Base-by-base conservation (phyloP, 2,888 invertebrate species). In the Amiota mariae region DNA sequence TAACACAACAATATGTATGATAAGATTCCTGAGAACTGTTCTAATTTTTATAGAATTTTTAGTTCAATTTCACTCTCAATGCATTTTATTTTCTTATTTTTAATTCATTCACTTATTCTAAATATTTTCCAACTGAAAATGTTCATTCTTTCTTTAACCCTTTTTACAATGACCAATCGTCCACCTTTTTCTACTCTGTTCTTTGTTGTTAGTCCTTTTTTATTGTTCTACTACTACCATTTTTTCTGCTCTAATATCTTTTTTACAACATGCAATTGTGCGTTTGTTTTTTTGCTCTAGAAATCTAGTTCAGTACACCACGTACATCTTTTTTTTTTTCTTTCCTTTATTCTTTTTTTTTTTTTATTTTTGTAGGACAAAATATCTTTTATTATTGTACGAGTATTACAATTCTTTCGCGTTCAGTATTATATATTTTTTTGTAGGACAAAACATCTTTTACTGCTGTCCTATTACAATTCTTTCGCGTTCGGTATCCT, bases 231-330 rank as follows among this genome's bases (percentile, higher is more conserved):
- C 20, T 12, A 12, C 10, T 68, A 54, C 24, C 13, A 54, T 36
- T 67, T 15, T 10, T 67, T 36, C 24, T 49, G 48, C 24, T 48
- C 57, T 36, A 18, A 2, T 49, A 47, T 49, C n/a, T 15, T 13
- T 61, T 61, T 71, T 61, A n/a, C 76, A 8, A 75, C 74, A 73
- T 76, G 70, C 78, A 66, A 15, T 24, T 36, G 24, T 82, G 59
- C 15, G 64, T 78, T 80, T 79, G 80, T 79, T 10, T 11, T 24
- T 24, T 15, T 84, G 79, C 78, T 71, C 76, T 72, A 81, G 73
- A 84, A 81, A 76, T 72, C 84, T 82, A 85, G 79, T 85, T 84
- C 83, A 84, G 85, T 73, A 70, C 77, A 72, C 24, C 24, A 18
- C 18, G 1, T 56, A 15, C 13, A 56, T 47, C 57, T 46, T 59